A percentile compares a stretch with the other conserved stretches of the same genome.
Conservation (phyloP, 2,797 vertebrate genomes). For the Gallinago solitaria region DNA sequence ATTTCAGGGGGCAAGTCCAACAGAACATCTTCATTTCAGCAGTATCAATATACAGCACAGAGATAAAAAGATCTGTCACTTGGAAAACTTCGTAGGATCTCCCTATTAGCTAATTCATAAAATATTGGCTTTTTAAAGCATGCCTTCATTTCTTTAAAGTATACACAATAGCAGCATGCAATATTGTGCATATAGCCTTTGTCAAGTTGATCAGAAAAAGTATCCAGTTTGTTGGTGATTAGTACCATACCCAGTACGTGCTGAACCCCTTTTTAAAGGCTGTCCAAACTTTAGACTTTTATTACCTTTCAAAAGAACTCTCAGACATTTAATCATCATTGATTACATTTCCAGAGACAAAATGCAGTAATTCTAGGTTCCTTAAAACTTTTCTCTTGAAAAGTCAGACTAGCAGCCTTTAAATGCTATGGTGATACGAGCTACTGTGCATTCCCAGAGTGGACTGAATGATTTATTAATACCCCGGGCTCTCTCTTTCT, state of each 20-base stretch:
- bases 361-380: neutral
- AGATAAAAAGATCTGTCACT: neutral
- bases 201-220: neutral
- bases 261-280: neutral
- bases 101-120: neutral
- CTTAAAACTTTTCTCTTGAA: neutral
- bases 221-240: neutral
- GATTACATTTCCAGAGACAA: neutral
- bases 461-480: conserved; percentile 20
- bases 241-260: neutral
- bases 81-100: neutral
- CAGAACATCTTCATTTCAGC: neutral
- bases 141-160: neutral
- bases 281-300: neutral
- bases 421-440: neutral
- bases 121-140: neutral
- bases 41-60: neutral
- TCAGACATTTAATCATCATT: neutral
- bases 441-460: neutral
- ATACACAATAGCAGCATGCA: neutral
- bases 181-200: neutral
- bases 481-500: neutral
- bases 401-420: neutral
- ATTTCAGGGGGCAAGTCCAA: neutral
- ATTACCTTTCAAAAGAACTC: neutral